Conservation (phyloP, 2,113 vertebrate species). For the Tachysurus vachellii region DNA sequence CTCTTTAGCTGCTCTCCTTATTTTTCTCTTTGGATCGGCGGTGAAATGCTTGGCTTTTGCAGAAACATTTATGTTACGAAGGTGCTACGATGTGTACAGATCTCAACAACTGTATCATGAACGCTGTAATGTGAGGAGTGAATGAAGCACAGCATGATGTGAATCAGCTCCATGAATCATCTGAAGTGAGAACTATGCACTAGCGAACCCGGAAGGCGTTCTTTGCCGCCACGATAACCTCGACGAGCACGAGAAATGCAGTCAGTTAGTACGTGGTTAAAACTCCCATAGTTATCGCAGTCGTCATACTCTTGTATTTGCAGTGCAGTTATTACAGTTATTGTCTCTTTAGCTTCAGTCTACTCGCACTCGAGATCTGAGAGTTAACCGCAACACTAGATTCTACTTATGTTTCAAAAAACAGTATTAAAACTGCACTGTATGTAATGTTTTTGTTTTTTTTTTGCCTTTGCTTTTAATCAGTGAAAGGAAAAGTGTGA, state of each 20-base stretch:
- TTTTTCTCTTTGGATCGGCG: neutral
- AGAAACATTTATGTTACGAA: neutral
- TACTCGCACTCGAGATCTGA: neutral
- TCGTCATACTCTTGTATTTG: neutral
- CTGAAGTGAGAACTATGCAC: constrained; percentile 40
- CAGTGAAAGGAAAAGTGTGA: neutral
- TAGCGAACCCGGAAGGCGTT: constrained; percentile 28
- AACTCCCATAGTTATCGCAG: neutral
- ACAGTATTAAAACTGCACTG: constrained; percentile 24
- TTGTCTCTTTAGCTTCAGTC: constrained; percentile 10
- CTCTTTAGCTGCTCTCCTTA: neutral
- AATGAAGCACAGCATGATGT: constrained; percentile 4
- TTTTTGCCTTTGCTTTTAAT: neutral
- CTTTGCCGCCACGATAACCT: constrained; percentile 24
- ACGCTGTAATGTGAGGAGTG: neutral
- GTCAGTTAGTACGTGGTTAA: constrained; percentile 1
- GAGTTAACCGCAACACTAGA: neutral
- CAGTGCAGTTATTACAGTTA: neutral
- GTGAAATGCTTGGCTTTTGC: neutral
- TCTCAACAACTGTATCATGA: neutral
- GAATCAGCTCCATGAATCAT: neutral
- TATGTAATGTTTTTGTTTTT: constrained; percentile 8
- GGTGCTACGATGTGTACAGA: constrained; percentile 29
- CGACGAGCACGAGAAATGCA: neutral
- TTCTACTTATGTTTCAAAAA: neutral